Evolutionary conservation across 1,140 invertebrate species (phyloP), one percentile per base, ranked within the genome.

Genomic region (Diabrotica virgifera): DNA sequence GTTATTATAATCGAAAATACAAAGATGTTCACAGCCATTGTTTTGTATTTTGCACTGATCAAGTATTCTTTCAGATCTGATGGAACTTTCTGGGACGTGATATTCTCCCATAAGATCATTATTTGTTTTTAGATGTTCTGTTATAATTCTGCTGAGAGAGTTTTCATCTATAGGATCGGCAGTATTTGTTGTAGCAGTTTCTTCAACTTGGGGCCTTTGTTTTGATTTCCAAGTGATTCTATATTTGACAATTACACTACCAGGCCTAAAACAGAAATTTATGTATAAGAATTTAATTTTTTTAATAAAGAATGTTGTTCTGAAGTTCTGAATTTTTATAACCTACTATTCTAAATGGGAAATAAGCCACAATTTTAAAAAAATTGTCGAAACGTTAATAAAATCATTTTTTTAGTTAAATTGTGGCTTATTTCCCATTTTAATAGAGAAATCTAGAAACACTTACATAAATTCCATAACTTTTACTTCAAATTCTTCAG

Each of bases 11-110:
- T 92, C 87, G 71, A 90, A 94, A 40, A 82, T 79, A 76, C 94
- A 96, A 7, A 83, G 80, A 76, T 92, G 85, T 63, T 90, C 85
- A 74, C 94, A 96, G 4, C 83, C 85, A 62, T 90, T 85, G 72
- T 90, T 91, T 68, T 87, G 83, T 52, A 86, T 83, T 74, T 89
- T 85, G 79, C 94, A 96, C 36, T 88, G 78, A 80, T 95, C 90
- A 1, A 86, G 69, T 12, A 92, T 80, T 61, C 78, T 78, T 55
- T 79, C 77, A 5, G 82, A 62, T 35, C 68, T 66, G 6, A 86
- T 72, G 36, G 80, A 79, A 35, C 82, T 80, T 58, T 81, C 75
- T 36, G 80, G 77, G 52, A 87, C 73, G 59, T 83, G 80, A 73
- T 86, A 86, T 7, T 81, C 79, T 62, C 78, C 81, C 40, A 87